phyloP scores from a whole-genome alignment of 1,140 invertebrate genomes.

The Onthophagus taurus region DNA sequence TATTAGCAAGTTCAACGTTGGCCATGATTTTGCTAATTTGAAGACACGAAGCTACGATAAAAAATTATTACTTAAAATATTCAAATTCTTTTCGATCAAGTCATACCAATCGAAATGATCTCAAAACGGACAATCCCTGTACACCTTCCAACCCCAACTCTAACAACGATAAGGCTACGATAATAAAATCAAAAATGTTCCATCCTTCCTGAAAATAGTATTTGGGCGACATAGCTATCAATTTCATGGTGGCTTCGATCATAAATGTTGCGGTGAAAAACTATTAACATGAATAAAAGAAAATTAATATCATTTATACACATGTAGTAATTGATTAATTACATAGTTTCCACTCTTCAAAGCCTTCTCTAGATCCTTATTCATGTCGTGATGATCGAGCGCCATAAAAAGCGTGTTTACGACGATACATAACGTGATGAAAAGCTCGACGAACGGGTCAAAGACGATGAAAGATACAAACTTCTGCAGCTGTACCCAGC shows the following conservation, averaged over 20 bases:
- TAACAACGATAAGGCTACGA: constrained; percentile 88
- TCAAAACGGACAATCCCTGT: constrained; percentile 89
- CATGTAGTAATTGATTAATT: constrained; percentile 41
- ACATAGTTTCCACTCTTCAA: constrained; percentile 91
- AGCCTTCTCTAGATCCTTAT: constrained; percentile 72
- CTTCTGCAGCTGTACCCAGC: constrained; percentile 85
- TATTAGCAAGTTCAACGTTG: constrained; percentile 94
- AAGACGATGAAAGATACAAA: constrained; percentile 87
- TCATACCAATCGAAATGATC: constrained; percentile 95
- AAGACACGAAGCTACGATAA: constrained; percentile 88
- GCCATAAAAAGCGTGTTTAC: constrained; percentile 98
- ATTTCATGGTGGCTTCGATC: constrained; percentile 90
- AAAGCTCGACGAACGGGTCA: constrained; percentile 95
- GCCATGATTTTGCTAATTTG: constrained; percentile 99
- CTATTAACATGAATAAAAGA: constrained; percentile 47
- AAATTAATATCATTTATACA: not conserved
- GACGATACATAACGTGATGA: constrained; percentile 96
- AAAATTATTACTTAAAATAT: too few relatives aligned
- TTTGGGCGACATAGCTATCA: constrained; percentile 94
- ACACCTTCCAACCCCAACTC: constrained; percentile 89
- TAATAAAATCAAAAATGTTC: constrained; percentile 99
- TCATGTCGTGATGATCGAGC: constrained; percentile 91
- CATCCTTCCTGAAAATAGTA: constrained; percentile 98
- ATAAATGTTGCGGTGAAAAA: constrained; percentile 97
- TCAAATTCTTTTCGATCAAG: not conserved